Base-by-base conservation (phyloP, 1,140 invertebrate species). In the Geopemphigus sp. region DNA sequence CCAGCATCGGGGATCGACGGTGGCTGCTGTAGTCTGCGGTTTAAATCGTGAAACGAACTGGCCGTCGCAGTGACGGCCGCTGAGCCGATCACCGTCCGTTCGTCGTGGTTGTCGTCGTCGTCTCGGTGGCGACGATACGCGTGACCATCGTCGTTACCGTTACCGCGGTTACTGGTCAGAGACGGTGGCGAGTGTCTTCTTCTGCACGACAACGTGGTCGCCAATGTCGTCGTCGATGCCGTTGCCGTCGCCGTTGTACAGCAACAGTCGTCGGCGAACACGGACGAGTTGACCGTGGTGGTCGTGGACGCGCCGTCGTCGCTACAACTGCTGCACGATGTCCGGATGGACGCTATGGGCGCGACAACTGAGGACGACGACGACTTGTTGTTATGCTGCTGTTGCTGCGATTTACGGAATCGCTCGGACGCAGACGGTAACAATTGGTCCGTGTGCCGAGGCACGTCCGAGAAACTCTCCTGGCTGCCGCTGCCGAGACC, bases 401-500 rank as follows among this genome's bases (percentile, higher is more conserved):
- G 45, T 14, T 24, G 66, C 66, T 22, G 64, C 17, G 61, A 12
- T n/a, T 50, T 72, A 47, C 68, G 68, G 47, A 54, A 29, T 17
- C 68, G 24, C 8, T 72, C 68, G 47, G 68, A 72, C 50, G 68
- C 68, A 70, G 57, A 82, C 83, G 39, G 83, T n/a, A 57, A 12
- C 61, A 72, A 17, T 76, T 82, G 72, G 32, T 80, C 74, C 50
- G 82, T 82, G 39, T 84, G 82, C 22, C 82, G 83, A 26, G 81
- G 81, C 10, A 84, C 84, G 14, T 85, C 85, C 81, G 87, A 87
- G 11, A 89, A 84, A 50, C 86, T 87, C 22, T 84, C 85, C 83
- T 93, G 91, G 83, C 92, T 94, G 5, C 90, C 90, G 4, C 90
- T 90, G 84, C 92, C 90, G n/a, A n/a, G n/a, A n/a, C n/a, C n/a